phyloP scores from a whole-genome alignment of 2,888 invertebrate genomes.

The Seladonia tumulorum region DNA sequence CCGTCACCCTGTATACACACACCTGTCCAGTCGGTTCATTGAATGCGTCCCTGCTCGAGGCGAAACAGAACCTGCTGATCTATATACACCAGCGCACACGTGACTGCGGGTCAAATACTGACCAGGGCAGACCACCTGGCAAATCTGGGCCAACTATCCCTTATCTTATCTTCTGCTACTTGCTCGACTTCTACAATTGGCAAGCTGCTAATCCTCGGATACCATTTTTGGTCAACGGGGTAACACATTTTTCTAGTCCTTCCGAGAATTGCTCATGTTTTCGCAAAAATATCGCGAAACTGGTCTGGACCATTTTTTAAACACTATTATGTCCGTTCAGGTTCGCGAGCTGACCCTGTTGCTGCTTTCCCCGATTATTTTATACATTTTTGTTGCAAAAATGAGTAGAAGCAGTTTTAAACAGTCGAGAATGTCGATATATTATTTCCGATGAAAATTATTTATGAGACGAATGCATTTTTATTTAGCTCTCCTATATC shows the following conservation, averaged over 20 bases:
- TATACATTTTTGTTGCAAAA: background rate
- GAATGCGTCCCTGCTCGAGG: conserved; percentile 30
- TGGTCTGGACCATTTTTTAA: background rate
- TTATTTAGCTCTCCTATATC: no score
- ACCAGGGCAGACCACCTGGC: conserved; percentile 39
- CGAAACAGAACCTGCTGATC: conserved; percentile 19
- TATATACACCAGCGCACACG: conserved; percentile 12
- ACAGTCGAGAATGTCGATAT: no score
- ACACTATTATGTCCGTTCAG: background rate
- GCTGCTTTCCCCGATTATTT: background rate
- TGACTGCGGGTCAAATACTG: conserved; percentile 45
- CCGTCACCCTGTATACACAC: background rate
- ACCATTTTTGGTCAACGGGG: background rate
- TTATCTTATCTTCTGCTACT: background rate
- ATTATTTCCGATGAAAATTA: no score
- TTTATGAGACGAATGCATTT: no score
- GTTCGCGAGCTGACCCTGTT: background rate
- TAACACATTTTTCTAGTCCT: background rate
- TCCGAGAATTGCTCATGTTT: background rate
- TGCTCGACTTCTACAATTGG: background rate
- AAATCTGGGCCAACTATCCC: conserved; percentile 46
- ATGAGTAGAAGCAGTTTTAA: no score
- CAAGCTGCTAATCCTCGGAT: background rate
- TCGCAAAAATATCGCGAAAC: background rate
- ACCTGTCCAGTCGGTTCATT: background rate